Evolutionary conservation across 64 coral and sea anemone species (phyloP).

Genomic region (Montipora foliosa): DNA sequence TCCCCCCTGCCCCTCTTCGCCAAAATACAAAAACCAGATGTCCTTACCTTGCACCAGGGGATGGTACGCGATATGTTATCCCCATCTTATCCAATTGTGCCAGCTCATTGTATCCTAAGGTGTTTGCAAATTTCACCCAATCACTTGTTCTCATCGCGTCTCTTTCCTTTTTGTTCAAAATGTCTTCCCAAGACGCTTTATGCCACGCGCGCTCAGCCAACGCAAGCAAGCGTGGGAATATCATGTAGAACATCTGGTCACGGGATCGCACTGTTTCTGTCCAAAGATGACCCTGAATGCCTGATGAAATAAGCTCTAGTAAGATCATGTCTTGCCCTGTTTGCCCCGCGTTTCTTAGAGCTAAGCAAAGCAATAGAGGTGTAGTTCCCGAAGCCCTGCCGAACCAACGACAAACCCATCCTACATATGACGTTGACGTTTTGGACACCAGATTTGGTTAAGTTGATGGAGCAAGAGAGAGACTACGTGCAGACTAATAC

Average conservation of each 20-base stretch:
- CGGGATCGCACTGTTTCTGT: conserved; percentile 75
- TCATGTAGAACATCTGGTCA: conserved; percentile 72
- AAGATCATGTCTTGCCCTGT: too few relatives aligned
- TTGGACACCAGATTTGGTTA: too few relatives aligned
- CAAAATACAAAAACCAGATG: neutral
- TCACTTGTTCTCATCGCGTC: conserved; percentile 17
- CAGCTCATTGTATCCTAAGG: conserved; percentile 71
- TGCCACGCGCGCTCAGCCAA: conserved; percentile 77
- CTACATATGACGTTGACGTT: too few relatives aligned
- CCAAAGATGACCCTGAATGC: conserved; percentile 74
- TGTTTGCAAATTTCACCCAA: conserved; percentile 74
- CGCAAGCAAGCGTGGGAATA: conserved; percentile 69
- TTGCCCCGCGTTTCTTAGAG: too few relatives aligned
- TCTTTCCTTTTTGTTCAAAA: conserved; percentile 46
- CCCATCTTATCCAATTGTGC: conserved; percentile 56
- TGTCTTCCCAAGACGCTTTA: conserved; percentile 78
- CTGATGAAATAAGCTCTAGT: neutral
- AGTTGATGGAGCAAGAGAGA: too few relatives aligned
- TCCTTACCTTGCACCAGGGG: conserved; percentile 60
- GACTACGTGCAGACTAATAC: too few relatives aligned
- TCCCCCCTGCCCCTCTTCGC: too few relatives aligned
- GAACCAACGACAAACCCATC: too few relatives aligned
- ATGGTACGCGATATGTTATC: conserved; percentile 49
- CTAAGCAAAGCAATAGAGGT: too few relatives aligned
- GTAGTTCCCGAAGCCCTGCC: too few relatives aligned